Evolutionary conservation across 2,888 invertebrate species (phyloP).

Genomic region (Agrochola macilenta): DNA sequence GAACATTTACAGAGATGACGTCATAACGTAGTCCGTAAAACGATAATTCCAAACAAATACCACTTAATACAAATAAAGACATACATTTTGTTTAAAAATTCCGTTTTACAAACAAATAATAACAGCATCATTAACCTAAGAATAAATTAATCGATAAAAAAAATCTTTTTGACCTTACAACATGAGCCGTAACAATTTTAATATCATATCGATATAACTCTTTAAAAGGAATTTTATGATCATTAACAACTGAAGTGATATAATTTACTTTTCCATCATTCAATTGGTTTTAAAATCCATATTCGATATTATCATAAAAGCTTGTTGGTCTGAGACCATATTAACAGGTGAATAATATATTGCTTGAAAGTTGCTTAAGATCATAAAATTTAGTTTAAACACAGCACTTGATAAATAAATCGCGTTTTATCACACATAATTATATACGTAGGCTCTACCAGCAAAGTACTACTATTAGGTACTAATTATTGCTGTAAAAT

Average conservation of each 20-base stretch:
- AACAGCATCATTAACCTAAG: slow-evolving; percentile 83
- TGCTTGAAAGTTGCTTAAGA: slow-evolving; percentile 69
- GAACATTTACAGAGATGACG: slow-evolving; percentile 67
- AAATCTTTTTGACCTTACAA: slow-evolving; percentile 77
- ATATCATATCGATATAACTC: slow-evolving; percentile 88
- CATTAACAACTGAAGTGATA: slow-evolving; percentile 71
- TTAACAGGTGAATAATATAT: slow-evolving; percentile 52
- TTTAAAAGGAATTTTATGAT: slow-evolving; percentile 76
- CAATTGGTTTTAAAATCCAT: slow-evolving; percentile 30
- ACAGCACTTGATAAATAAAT: slow-evolving; percentile 81
- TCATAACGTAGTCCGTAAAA: slow-evolving; percentile 71
- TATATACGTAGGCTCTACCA: slow-evolving; percentile 88
- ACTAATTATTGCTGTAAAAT: slow-evolving; percentile 90
- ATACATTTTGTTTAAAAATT: slow-evolving; percentile 73
- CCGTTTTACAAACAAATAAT: slow-evolving; percentile 83
- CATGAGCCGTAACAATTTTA: slow-evolving; percentile 88
- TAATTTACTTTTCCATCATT: slow-evolving; percentile 27
- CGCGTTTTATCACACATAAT: slow-evolving; percentile 87
- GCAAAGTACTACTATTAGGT: slow-evolving; percentile 87
- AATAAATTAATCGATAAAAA: slow-evolving; percentile 85
- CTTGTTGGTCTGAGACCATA: slow-evolving; percentile 60
- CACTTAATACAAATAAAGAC: slow-evolving; percentile 72
- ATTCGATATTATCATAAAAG: slow-evolving; percentile 40
- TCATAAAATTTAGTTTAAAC: slow-evolving; percentile 74
- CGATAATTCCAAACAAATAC: slow-evolving; percentile 74